These are phyloP conservation scores for Polymixis flavicincta DNA, from an alignment of 2,888 invertebrate genomes.

Conservation along the genomic window DNA sequence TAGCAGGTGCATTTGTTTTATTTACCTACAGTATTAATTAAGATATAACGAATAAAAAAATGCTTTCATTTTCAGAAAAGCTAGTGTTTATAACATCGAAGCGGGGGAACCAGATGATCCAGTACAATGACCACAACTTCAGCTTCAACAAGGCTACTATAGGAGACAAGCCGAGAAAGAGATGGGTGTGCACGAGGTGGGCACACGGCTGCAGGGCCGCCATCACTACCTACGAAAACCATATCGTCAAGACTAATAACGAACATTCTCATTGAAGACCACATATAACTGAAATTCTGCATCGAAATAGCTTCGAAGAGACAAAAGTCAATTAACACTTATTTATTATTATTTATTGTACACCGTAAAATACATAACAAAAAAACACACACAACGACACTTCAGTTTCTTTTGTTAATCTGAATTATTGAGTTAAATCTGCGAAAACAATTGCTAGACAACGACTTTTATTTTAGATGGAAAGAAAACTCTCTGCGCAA, in stretches of 20 bases:
- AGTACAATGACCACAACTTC: slow-evolving; percentile 67
- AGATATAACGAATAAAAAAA: neutral
- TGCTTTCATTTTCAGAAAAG: slow-evolving; percentile 39
- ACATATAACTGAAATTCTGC: neutral
- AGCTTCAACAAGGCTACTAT: slow-evolving; percentile 65
- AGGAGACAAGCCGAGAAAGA: slow-evolving; percentile 56
- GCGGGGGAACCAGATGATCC: slow-evolving; percentile 72
- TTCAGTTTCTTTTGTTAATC: neutral
- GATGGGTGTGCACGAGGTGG: slow-evolving; percentile 74
- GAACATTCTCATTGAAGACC: slow-evolving; percentile 66
- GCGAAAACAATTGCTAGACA: too few species aligned
- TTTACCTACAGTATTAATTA: neutral
- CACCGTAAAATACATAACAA: neutral
- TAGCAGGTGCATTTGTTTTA: neutral
- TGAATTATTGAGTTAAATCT: neutral
- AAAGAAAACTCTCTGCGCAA: too few species aligned
- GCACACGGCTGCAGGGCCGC: slow-evolving; percentile 70
- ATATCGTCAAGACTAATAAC: slow-evolving; percentile 63
- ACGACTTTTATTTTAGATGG: neutral
- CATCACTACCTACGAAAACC: slow-evolving; percentile 65
- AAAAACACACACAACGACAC: neutral
- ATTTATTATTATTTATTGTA: neutral
- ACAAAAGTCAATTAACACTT: neutral
- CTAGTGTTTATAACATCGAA: slow-evolving; percentile 67
- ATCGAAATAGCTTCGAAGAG: neutral